Evolutionary conservation across 2,888 invertebrate genomes (phyloP), one percentile per base, ranked within the genome.

Genomic region (Pomacea canaliculata): DNA sequence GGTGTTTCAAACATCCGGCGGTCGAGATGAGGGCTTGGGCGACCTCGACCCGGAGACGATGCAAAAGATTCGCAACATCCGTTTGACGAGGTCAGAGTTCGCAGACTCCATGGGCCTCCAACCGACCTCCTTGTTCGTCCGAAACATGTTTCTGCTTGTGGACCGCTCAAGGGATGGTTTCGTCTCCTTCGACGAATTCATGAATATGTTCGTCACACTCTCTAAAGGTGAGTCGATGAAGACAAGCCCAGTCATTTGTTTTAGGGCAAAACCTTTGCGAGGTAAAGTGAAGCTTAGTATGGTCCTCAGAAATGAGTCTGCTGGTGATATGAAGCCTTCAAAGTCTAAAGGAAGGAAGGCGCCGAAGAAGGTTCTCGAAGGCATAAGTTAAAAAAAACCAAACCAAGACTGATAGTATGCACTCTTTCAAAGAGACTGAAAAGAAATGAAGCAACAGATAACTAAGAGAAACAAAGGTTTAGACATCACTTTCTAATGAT

Each of bases 151-250:
- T 86, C 83, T 90, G 10, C 84, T 93, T 63, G 92, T 93, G 10
- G 94, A 94, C 86, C 91, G 92, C 80, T 92, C 93, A 83, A 90
- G 91, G 80, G 93, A 93, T 85, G 93, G 93, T 3, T 93, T 92
- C 84, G 92, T 94, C 75, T 93, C 93, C 7, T 93, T 94, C 85
- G 91, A 93, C 72, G 94, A 94, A 86, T 94, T 94, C 86, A 88
- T 93, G 70, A 93, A 93, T 85, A 91, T 94, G 86, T 91, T 93
- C 75, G 91, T 93, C 16, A 92, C 93, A 79, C 93, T 94, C 85
- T 91, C 93, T 0, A 92, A 93, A 85, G 92, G 92, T 91, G 79
- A n/a, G 19, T 12, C 7, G 13, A 19, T 63, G 10, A 12, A 5
- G 7, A 63, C 37, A 37, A 1, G 37, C 0, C 37, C 5, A 1